phyloP scores from a whole-genome alignment of 2,888 invertebrate species.

The Scaptomyza caliginosa region DNA sequence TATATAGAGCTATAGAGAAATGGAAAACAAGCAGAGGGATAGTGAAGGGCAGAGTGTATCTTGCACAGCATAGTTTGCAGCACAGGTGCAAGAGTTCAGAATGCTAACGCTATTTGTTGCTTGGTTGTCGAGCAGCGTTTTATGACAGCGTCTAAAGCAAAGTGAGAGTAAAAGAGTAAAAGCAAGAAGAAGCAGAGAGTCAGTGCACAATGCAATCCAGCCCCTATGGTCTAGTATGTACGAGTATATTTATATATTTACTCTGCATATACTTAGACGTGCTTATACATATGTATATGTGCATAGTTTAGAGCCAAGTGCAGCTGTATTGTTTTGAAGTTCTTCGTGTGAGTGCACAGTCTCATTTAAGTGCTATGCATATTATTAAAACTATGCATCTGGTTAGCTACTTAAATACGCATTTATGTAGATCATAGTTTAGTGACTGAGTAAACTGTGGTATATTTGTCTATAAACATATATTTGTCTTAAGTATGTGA shows the following conservation, averaged over 20 bases:
- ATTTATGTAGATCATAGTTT: too few relatives aligned
- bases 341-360: conserved; percentile 18
- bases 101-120: conserved; percentile 75
- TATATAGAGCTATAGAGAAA: conserved; percentile 13
- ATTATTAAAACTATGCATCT: conserved; percentile 43
- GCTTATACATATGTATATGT: conserved; percentile 11
- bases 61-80: conserved; percentile 11
- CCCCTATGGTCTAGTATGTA: neutral
- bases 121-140: conserved; percentile 62
- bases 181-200: conserved; percentile 15
- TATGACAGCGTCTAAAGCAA: conserved; percentile 46
- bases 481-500: too few relatives aligned
- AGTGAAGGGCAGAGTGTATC: neutral
- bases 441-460: too few relatives aligned
- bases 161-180: conserved; percentile 8
- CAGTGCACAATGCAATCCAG: conserved; percentile 3
- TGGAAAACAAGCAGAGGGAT: neutral
- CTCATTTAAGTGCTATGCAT: conserved; percentile 65
- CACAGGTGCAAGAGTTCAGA: conserved; percentile 74
- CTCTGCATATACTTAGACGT: neutral
- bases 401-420: neutral
- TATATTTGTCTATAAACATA: too few relatives aligned
- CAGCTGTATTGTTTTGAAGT: conserved; percentile 1
- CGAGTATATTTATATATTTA: neutral
- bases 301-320: conserved; percentile 1